These are phyloP conservation scores for Chaenodraco wilsoni DNA, from an alignment of 2,797 vertebrate species.

Conservation along the genomic window DNA sequence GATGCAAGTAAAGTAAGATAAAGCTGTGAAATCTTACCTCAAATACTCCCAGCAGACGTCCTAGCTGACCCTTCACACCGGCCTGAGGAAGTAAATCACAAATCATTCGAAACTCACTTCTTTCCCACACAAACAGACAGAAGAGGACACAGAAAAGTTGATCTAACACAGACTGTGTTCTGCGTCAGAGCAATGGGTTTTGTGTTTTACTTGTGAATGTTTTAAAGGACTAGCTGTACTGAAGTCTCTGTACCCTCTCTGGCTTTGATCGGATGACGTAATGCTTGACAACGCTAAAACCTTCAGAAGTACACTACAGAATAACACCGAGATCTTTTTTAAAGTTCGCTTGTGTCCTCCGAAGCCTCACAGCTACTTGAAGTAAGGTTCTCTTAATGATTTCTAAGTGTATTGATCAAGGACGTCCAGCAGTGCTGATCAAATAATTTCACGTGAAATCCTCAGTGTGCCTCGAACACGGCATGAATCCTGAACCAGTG, in stretches of 20 bases:
- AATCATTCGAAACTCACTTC: background rate
- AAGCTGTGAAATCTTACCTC: conserved; percentile 86
- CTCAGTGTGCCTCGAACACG: conserved; percentile 5
- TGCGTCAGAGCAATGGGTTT: conserved; percentile 21
- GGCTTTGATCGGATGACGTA: conserved; percentile 27
- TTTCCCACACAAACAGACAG: background rate
- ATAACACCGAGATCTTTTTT: conserved; percentile 3
- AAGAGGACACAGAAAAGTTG: background rate
- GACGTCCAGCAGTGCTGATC: background rate
- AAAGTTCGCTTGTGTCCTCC: conserved; percentile 3
- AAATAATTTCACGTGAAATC: background rate
- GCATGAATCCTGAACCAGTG: conserved; percentile 11
- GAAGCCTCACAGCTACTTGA: background rate
- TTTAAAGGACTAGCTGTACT: background rate
- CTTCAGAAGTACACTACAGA: background rate
- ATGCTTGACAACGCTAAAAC: conserved; percentile 4
- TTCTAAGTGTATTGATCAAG: background rate
- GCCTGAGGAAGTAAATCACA: conserved; percentile 82
- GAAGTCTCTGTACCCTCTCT: conserved; percentile 14
- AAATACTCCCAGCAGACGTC: conserved; percentile 95
- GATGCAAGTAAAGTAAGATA: background rate
- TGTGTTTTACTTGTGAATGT: conserved; percentile 20
- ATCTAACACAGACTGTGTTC: conserved; percentile 9
- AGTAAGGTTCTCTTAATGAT: background rate
- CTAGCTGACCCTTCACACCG: conserved; percentile 95